These are phyloP conservation scores for Mirounga angustirostris DNA, from an alignment of 2,113 vertebrate species.

Conservation along the genomic window DNA sequence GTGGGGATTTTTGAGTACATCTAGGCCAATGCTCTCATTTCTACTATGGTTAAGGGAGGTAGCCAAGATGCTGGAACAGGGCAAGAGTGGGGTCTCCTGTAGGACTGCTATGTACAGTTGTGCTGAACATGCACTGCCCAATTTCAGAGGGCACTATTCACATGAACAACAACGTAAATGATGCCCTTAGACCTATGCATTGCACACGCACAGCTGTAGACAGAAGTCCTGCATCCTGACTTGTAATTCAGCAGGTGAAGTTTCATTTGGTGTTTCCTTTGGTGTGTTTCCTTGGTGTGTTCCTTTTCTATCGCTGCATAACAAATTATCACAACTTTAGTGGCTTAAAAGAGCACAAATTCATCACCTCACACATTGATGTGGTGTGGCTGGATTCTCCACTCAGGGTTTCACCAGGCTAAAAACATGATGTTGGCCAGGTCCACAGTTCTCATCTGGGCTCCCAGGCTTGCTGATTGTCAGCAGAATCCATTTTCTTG, in stretches of 20 bases:
- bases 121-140: not conserved
- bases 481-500: not conserved
- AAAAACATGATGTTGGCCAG: not conserved
- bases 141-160: not conserved
- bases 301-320: not conserved
- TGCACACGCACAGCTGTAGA: not conserved
- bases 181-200: not conserved
- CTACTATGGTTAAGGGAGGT: not conserved
- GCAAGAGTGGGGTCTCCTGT: not conserved
- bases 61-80: not conserved
- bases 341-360: not conserved
- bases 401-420: not conserved
- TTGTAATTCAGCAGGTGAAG: not conserved
- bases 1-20: not conserved
- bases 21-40: not conserved
- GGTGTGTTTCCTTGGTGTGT: not conserved
- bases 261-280: not conserved
- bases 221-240: not conserved
- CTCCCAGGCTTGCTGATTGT: not conserved
- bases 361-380: not conserved
- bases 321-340: not conserved
- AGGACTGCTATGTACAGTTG: not conserved
- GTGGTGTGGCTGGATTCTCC: not conserved
- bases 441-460: not conserved
- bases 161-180: not conserved